These are phyloP conservation scores for Furnarius figulus DNA, from an alignment of 2,113 vertebrate species.

Conservation along the genomic window DNA sequence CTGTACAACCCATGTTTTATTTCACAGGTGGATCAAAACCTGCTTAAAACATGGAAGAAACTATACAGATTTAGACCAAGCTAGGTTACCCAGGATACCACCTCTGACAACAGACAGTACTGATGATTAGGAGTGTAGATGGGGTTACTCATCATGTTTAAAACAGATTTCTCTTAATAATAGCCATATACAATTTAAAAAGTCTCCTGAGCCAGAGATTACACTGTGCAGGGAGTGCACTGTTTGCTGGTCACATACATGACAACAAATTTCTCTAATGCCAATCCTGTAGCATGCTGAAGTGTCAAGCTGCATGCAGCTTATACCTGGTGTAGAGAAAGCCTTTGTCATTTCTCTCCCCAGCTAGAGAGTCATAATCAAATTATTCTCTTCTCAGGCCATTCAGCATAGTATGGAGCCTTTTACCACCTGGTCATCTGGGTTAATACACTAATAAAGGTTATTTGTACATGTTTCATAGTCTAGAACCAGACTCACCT, in stretches of 20 bases:
- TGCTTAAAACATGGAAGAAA: background rate
- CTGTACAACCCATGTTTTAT: background rate
- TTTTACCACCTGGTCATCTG: background rate
- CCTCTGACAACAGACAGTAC: background rate
- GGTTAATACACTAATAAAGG: background rate
- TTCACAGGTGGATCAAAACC: background rate
- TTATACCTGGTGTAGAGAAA: background rate
- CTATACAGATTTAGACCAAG: background rate
- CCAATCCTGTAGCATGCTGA: background rate
- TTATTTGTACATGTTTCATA: background rate
- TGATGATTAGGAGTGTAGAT: background rate
- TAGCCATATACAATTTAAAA: background rate
- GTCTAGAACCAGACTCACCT: background rate
- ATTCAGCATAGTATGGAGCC: background rate
- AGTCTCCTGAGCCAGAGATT: background rate
- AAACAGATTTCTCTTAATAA: background rate
- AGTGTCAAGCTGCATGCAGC: background rate
- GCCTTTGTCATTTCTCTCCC: background rate
- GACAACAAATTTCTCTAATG: background rate
- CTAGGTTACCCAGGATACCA: background rate
- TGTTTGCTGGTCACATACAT: background rate
- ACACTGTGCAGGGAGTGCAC: accelerated
- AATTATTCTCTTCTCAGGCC: background rate
- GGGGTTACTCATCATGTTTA: background rate
- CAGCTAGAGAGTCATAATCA: background rate